Conservation (phyloP, 2,113 vertebrate genomes). For the Colius striatus region DNA sequence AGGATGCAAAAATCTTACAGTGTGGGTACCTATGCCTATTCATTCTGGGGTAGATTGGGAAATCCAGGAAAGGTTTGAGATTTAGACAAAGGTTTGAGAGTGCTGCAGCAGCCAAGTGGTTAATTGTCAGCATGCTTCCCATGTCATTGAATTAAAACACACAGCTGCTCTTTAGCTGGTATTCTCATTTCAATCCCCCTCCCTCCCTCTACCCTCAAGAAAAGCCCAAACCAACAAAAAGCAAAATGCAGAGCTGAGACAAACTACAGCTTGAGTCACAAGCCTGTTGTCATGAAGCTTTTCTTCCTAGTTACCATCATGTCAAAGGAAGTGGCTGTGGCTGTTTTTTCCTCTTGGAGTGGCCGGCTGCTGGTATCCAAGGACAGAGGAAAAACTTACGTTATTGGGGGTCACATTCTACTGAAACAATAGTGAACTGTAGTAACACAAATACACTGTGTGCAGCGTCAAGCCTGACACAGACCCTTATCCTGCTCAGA, state of each 20-base stretch:
- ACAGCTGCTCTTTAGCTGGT: not conserved
- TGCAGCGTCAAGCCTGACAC: not conserved
- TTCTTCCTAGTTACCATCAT: conserved; percentile 22
- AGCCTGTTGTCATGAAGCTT: not conserved
- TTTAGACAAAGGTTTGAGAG: not conserved
- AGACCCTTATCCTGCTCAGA: not conserved
- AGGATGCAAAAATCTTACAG: not conserved
- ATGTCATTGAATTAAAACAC: not conserved
- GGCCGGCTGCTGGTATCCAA: conserved; percentile 48
- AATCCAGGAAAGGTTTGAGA: not conserved
- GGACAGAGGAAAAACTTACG: conserved; percentile 67
- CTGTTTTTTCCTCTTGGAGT: conserved; percentile 74
- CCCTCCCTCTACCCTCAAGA: not conserved
- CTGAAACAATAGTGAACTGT: conserved; percentile 43
- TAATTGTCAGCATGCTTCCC: not conserved
- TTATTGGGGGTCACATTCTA: conserved; percentile 29
- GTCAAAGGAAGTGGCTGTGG: conserved; percentile 61
- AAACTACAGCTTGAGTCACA: not conserved
- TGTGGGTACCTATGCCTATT: not conserved
- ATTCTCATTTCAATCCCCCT: not conserved
- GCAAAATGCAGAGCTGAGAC: not conserved
- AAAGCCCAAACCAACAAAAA: not conserved
- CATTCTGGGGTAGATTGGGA: not conserved
- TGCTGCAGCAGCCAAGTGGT: not conserved
- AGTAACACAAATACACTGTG: conserved; percentile 28